A percentile compares a stretch with the other conserved stretches of the same genome.
phyloP scores from a whole-genome alignment of 2,113 vertebrate genomes.

The Sclerurus mexicanus region DNA sequence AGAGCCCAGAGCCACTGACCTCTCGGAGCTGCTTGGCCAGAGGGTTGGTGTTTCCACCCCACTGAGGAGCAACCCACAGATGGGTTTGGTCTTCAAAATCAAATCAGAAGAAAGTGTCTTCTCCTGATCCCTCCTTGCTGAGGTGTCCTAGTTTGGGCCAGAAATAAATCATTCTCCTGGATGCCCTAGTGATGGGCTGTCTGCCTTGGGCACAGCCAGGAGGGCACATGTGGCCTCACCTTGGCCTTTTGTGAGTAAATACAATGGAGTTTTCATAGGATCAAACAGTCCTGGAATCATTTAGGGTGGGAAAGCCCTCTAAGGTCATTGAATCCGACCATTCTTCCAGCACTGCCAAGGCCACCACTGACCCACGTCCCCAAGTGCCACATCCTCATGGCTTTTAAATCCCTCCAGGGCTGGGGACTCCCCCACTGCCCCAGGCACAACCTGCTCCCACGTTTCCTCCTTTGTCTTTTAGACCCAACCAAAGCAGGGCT shows the following conservation, averaged over 20 bases:
- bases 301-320: neutral
- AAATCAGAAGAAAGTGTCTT: neutral
- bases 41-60: neutral
- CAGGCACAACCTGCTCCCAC: neutral
- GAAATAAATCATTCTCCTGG: neutral
- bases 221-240: accelerated
- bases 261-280: neutral
- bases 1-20: neutral
- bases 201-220: neutral
- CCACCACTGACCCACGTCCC: neutral
- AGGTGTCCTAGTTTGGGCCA: neutral
- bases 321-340: neutral
- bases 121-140: neutral
- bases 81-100: neutral
- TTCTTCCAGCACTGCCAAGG: neutral
- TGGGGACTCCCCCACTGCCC: neutral
- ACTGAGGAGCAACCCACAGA: accelerated
- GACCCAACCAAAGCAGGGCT: accelerated
- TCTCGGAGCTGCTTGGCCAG: neutral
- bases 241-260: neutral
- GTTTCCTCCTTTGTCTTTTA: neutral
- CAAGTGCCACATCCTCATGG: neutral
- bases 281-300: neutral
- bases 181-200: neutral
- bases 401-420: neutral